A percentile compares a stretch with the other conserved stretches of the same genome.
Conservation (phyloP, 2,888 invertebrate genomes). For the Pyrgus malvae region DNA sequence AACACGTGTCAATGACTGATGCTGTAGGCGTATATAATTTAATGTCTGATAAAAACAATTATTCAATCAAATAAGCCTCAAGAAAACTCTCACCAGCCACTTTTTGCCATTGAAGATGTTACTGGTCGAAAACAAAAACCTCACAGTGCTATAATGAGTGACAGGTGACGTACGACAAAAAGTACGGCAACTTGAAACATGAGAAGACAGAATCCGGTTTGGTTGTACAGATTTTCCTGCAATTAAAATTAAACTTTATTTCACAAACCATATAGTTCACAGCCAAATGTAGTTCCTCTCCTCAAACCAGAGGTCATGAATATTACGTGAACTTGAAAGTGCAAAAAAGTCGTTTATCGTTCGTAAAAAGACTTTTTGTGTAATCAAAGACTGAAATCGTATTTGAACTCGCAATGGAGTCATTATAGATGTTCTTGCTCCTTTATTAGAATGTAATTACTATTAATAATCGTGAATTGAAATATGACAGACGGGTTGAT, state of each 20-base stretch:
- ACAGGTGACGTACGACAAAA: conserved; percentile 39
- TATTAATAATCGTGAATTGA: conserved; percentile 16
- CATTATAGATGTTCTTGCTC: conserved; percentile 4
- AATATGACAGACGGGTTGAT: conserved; percentile 6
- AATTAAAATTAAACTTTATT: conserved; percentile 15
- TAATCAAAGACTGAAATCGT: conserved; percentile 19
- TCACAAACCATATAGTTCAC: not conserved
- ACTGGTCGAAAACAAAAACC: conserved; percentile 17
- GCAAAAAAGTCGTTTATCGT: conserved; percentile 27
- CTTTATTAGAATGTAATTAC: conserved; percentile 14
- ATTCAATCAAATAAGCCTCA: not conserved
- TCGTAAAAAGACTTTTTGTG: conserved; percentile 21
- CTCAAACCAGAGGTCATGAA: conserved; percentile 28
- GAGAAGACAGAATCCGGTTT: conserved; percentile 34
- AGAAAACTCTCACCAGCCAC: conserved; percentile 6
- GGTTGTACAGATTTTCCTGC: conserved; percentile 23
- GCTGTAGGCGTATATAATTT: not conserved
- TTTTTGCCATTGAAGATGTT: conserved; percentile 7
- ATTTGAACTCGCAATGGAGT: not conserved
- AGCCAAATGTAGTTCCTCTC: not conserved
- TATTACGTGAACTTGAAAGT: conserved; percentile 31
- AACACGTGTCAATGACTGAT: not conserved
- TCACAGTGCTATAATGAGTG: conserved; percentile 35
- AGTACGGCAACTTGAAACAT: conserved; percentile 31
- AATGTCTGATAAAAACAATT: not conserved